Evolutionary conservation across 2,888 invertebrate genomes (phyloP).

Genomic region (Augochlorella aurata): DNA sequence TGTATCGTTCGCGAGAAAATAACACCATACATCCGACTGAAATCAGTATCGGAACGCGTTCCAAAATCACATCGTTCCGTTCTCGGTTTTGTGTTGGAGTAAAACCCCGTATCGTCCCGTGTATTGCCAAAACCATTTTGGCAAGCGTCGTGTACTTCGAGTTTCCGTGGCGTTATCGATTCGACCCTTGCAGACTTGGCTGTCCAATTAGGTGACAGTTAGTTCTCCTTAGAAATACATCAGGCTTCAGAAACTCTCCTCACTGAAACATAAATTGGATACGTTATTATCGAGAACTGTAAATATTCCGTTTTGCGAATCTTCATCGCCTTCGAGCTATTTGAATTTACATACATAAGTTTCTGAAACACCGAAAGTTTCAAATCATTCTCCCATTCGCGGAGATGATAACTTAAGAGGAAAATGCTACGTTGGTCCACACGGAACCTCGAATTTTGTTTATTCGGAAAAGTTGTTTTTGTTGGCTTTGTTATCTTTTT

Average conservation of each 20-base stretch:
- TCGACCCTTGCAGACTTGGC: not conserved
- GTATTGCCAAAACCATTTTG: conserved; percentile 38
- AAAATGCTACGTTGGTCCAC: too few species aligned
- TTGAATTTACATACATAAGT: not conserved
- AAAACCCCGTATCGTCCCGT: conserved; percentile 11
- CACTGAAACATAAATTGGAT: not conserved
- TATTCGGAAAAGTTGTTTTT: too few species aligned
- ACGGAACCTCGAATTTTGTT: too few species aligned
- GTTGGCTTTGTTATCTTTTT: too few species aligned
- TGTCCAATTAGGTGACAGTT: conserved; percentile 36
- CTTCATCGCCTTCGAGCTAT: not conserved
- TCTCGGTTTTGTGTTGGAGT: conserved; percentile 17
- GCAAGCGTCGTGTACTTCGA: conserved; percentile 18
- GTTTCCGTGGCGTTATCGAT: conserved; percentile 44
- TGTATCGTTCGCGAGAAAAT: not conserved
- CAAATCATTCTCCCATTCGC: not conserved
- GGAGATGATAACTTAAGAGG: too few species aligned
- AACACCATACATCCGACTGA: not conserved
- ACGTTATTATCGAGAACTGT: not conserved
- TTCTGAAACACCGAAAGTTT: not conserved
- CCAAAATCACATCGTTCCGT: conserved; percentile 10
- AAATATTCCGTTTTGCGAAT: not conserved
- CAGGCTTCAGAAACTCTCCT: conserved; percentile 16
- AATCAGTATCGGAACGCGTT: conserved; percentile 31
- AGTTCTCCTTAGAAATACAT: conserved; percentile 24